Percentiles rank a stretch among this genome's conserved stretches.
phyloP scores from a whole-genome alignment of 2,888 invertebrate genomes.

The Cybosia mesomella region DNA sequence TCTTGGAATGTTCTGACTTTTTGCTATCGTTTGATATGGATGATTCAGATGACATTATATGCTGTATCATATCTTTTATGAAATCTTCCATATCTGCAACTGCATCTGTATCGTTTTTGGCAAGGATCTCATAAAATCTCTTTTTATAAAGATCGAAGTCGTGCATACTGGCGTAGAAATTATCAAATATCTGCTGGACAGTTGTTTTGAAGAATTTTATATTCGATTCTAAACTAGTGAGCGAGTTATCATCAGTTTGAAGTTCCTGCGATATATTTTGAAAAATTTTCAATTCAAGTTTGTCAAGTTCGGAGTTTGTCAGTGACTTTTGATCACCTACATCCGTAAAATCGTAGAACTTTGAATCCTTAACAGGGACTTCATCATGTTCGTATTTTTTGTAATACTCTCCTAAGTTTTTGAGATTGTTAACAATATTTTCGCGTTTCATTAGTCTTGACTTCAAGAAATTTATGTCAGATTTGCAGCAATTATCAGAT shows the following conservation, averaged over 20 bases:
- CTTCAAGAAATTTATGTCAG: conserved; percentile 48
- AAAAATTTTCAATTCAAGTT: conserved; percentile 67
- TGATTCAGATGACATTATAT: conserved; percentile 70
- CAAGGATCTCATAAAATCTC: conserved; percentile 72
- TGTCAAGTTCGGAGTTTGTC: conserved; percentile 71
- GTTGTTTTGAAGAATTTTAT: conserved; percentile 75
- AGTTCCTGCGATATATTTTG: conserved; percentile 69
- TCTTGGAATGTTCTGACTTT: conserved; percentile 23
- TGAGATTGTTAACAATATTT: conserved; percentile 15
- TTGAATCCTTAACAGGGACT: conserved; percentile 70
- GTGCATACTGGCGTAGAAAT: conserved; percentile 69
- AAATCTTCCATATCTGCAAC: conserved; percentile 75
- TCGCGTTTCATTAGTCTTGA: conserved; percentile 15
- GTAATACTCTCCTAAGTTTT: conserved; percentile 62
- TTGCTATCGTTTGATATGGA: conserved; percentile 45
- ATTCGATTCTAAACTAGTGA: conserved; percentile 69
- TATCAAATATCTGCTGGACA: conserved; percentile 76
- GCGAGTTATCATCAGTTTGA: conserved; percentile 61
- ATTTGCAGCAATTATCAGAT: conserved; percentile 50
- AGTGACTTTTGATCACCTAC: conserved; percentile 52
- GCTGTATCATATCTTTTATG: conserved; percentile 75
- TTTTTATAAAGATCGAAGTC: conserved; percentile 75
- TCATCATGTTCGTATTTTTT: conserved; percentile 74
- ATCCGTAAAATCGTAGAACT: conserved; percentile 29
- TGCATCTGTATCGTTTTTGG: conserved; percentile 66